Conservation (phyloP, 2,888 invertebrate species). For the Papilio gigon region DNA sequence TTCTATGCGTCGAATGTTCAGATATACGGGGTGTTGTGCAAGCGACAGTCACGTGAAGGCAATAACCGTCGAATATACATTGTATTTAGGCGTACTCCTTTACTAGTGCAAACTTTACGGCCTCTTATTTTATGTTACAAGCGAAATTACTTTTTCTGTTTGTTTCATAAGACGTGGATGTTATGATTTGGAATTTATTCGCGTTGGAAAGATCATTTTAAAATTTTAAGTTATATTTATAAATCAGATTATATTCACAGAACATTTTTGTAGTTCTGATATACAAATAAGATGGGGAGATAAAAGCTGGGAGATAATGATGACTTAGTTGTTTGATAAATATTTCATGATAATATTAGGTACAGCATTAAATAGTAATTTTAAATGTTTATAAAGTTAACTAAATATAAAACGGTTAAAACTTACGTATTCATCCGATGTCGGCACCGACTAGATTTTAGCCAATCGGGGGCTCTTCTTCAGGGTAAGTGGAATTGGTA, state of each 20-base stretch:
- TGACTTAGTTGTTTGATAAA: not conserved
- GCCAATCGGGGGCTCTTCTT: no score
- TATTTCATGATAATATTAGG: not conserved
- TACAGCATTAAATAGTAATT: not conserved
- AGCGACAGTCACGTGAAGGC: conserved; percentile 6
- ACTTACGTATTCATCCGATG: no score
- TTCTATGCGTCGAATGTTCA: not conserved
- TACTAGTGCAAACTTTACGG: conserved; percentile 19
- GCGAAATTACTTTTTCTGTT: conserved; percentile 8
- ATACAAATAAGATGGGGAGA: not conserved
- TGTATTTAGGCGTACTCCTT: conserved; percentile 21
- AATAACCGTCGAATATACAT: conserved; percentile 23
- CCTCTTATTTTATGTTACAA: conserved; percentile 11
- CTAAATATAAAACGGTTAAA: no score
- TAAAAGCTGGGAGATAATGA: not conserved
- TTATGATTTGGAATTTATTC: no score
- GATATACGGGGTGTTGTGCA: conserved; percentile 6
- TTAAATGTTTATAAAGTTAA: not conserved
- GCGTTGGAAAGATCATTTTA: no score
- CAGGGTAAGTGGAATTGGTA: no score
- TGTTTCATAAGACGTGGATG: not conserved
- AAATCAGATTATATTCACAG: no score
- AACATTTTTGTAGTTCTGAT: no score
- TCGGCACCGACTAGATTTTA: no score
- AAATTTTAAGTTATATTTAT: no score